Percentiles rank a stretch among this genome's conserved stretches.
Evolutionary conservation across 1,140 invertebrate genomes (phyloP).

Genomic region (Diorhabda sublineata): DNA sequence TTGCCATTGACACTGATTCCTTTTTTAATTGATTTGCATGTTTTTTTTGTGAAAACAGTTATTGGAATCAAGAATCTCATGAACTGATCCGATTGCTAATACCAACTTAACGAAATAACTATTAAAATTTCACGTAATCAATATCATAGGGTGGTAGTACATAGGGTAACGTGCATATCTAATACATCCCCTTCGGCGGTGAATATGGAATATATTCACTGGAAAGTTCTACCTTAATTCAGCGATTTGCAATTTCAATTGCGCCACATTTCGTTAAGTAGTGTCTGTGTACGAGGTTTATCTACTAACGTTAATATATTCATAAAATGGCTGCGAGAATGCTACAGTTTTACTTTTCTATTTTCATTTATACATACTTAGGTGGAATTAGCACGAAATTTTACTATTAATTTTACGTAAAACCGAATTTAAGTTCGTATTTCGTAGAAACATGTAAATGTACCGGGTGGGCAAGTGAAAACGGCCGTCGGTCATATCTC

Average conservation of each 20-base stretch:
- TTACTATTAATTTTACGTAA: neutral
- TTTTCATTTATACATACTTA: neutral
- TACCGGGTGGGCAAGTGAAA: too few relatives aligned
- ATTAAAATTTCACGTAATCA: too few relatives aligned
- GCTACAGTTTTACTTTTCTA: slow-evolving; percentile 5
- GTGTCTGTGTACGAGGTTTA: slow-evolving; percentile 26
- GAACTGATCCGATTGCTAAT: too few relatives aligned
- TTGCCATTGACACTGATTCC: too few relatives aligned
- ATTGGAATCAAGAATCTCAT: too few relatives aligned
- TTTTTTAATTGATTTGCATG: too few relatives aligned
- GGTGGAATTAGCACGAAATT: neutral
- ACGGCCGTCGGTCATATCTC: too few relatives aligned
- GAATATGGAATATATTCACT: slow-evolving; percentile 11
- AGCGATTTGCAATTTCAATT: slow-evolving; percentile 33
- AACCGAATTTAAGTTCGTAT: too few relatives aligned
- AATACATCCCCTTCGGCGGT: neutral
- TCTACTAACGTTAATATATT: slow-evolving; percentile 25
- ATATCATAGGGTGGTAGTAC: too few relatives aligned
- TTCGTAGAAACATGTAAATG: too few relatives aligned
- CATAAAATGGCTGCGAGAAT: slow-evolving; percentile 21
- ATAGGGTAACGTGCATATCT: slow-evolving; percentile 9
- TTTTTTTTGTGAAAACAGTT: too few relatives aligned
- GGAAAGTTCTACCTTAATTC: slow-evolving; percentile 19
- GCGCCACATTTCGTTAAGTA: slow-evolving; percentile 30
- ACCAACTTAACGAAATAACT: too few relatives aligned